Conservation (phyloP, 2,113 vertebrate species). For the Athene cunicularia region DNA sequence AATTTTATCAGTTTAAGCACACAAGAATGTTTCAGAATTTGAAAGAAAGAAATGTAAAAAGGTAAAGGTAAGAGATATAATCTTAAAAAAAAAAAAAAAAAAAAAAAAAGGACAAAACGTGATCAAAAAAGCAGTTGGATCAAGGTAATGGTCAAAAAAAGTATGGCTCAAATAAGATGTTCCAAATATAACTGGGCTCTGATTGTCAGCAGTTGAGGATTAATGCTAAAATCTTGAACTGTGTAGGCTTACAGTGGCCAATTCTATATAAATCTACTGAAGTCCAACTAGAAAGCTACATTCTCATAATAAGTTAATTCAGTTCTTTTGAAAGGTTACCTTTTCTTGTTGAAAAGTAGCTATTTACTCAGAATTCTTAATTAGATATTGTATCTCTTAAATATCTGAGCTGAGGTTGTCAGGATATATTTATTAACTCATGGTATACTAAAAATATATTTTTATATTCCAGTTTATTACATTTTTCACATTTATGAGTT, state of each 20-base stretch:
- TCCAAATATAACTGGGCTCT: neutral
- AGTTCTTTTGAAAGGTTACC: neutral
- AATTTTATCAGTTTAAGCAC: neutral
- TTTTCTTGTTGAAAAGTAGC: neutral
- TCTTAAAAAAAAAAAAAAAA: neutral
- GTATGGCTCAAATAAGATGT: neutral
- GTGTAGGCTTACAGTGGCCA: neutral
- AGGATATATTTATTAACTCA: neutral
- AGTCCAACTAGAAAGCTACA: neutral
- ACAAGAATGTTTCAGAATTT: neutral
- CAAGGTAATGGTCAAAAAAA: neutral
- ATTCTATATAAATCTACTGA: neutral
- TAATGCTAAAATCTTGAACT: neutral
- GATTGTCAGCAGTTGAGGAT: neutral
- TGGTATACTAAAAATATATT: neutral
- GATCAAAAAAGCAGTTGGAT: neutral
- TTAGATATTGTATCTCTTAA: neutral
- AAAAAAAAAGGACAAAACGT: no score
- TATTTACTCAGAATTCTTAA: neutral
- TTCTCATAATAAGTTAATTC: neutral
- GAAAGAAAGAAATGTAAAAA: neutral
- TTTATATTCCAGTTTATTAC: neutral
- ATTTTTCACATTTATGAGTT: neutral
- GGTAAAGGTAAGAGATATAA: neutral
- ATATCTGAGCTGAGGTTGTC: neutral